phyloP scores from a whole-genome alignment of 2,888 invertebrate genomes.

The Gastrophysa polygoni region DNA sequence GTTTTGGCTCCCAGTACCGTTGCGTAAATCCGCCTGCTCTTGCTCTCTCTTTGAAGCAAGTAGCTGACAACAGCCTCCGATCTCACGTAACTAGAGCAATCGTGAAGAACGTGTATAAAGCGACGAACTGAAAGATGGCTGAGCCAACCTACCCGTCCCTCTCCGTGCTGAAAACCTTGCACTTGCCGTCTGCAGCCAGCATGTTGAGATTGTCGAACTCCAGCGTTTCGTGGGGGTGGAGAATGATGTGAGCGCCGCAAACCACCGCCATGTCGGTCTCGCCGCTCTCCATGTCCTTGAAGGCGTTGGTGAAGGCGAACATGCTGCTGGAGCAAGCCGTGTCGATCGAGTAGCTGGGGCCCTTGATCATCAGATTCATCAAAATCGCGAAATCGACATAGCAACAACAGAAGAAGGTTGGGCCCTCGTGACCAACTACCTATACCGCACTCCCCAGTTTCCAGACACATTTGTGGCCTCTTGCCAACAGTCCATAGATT shows the following conservation, averaged over 20 bases:
- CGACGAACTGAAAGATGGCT: neutral
- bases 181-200: constrained; percentile 21
- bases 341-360: constrained; percentile 43
- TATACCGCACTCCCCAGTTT: no score
- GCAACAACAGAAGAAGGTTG: no score
- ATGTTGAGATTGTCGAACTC: constrained; percentile 37
- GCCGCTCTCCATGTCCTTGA: constrained; percentile 34
- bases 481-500: no score
- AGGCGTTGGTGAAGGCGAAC: constrained; percentile 37
- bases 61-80: constrained; percentile 59
- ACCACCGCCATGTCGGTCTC: constrained; percentile 34
- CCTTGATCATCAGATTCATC: no score
- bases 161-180: constrained; percentile 33
- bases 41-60: constrained; percentile 56
- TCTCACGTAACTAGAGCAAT: constrained; percentile 34
- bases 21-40: constrained; percentile 59
- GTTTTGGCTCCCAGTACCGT: constrained; percentile 62
- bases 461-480: no score
- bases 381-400: no score
- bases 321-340: constrained; percentile 44
- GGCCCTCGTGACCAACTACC: no score
- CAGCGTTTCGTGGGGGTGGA: constrained; percentile 39
- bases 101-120: constrained; percentile 13
- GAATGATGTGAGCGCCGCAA: constrained; percentile 34
- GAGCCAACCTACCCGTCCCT: constrained; percentile 44